Conservation (phyloP, 2,888 invertebrate species). For the Augochlorella aurata region DNA sequence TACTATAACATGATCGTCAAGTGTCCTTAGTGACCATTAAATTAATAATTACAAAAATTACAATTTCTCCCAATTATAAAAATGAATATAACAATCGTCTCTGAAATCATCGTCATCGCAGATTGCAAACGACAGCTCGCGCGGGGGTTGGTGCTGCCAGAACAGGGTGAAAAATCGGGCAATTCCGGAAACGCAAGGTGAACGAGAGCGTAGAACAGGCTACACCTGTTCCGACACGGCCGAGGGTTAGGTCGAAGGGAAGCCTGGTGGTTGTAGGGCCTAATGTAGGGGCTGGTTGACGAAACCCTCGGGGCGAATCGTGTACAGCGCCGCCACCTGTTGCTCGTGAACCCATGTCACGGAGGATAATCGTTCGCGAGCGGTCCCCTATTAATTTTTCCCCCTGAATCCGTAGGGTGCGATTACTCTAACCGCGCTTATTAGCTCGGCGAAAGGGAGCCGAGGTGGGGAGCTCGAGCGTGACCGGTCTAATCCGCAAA, state of each 20-base stretch:
- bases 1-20: too few relatives aligned
- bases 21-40: too few relatives aligned
- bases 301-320: constrained; percentile 59
- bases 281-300: constrained; percentile 30
- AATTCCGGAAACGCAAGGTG: constrained; percentile 33
- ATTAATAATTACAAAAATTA: too few relatives aligned
- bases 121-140: not conserved
- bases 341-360: constrained; percentile 36
- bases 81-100: not conserved
- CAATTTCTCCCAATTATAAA: not conserved
- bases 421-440: constrained; percentile 6
- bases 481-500: not conserved
- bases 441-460: not conserved
- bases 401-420: not conserved
- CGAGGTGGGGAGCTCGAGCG: not conserved
- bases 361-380: constrained; percentile 42
- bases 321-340: constrained; percentile 63
- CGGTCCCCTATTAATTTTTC: constrained; percentile 25
- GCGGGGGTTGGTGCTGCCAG: too few relatives aligned
- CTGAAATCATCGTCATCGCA: not conserved
- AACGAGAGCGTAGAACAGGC: constrained; percentile 18
- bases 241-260: constrained; percentile 52
- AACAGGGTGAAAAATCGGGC: not conserved
- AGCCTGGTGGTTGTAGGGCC: constrained; percentile 30
- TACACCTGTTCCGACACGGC: constrained; percentile 48